A percentile compares a stretch with the other conserved stretches of the same genome.
phyloP scores from a whole-genome alignment of 2,888 invertebrate species.

The Mystacides longicornis region DNA sequence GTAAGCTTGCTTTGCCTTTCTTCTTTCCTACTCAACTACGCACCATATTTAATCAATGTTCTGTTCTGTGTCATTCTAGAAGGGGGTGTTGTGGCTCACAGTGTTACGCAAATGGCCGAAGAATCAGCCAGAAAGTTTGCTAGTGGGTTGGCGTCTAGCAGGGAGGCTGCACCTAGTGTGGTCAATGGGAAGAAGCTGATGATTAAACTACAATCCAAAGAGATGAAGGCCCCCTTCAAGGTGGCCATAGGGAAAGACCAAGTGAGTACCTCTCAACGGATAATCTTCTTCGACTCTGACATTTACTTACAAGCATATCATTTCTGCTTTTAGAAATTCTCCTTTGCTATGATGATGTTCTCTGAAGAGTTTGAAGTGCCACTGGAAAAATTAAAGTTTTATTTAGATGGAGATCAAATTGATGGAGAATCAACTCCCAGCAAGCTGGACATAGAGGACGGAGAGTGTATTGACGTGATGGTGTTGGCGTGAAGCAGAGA shows the following conservation, averaged over 20 bases:
- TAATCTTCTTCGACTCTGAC: neutral
- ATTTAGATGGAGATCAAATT: constrained; percentile 49
- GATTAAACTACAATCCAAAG: constrained; percentile 43
- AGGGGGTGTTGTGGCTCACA: constrained; percentile 38
- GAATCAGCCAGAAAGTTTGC: constrained; percentile 22
- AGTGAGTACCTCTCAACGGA: constrained; percentile 13
- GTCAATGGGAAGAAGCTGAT: constrained; percentile 31
- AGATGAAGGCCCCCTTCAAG: constrained; percentile 38
- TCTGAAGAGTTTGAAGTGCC: constrained; percentile 41
- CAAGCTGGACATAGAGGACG: constrained; percentile 46
- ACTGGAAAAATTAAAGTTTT: constrained; percentile 39
- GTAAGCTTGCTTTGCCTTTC: constrained; percentile 13
- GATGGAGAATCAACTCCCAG: constrained; percentile 36
- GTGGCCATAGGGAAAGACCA: constrained; percentile 33
- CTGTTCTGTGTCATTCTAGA: constrained; percentile 28
- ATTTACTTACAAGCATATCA: neutral
- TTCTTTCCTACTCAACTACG: too few species aligned
- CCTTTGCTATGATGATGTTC: constrained; percentile 40
- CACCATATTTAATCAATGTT: neutral
- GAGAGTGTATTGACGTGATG: constrained; percentile 48
- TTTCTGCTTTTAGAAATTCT: constrained; percentile 30
- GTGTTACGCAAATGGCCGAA: constrained; percentile 29
- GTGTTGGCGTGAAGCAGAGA: constrained; percentile 7
- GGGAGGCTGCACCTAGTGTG: neutral
- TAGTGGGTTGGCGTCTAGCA: neutral